A percentile compares a stretch with the other conserved stretches of the same genome.
Evolutionary conservation across 2,113 vertebrate genomes (phyloP).

Genomic region (Dolichallabes microphthalmus): DNA sequence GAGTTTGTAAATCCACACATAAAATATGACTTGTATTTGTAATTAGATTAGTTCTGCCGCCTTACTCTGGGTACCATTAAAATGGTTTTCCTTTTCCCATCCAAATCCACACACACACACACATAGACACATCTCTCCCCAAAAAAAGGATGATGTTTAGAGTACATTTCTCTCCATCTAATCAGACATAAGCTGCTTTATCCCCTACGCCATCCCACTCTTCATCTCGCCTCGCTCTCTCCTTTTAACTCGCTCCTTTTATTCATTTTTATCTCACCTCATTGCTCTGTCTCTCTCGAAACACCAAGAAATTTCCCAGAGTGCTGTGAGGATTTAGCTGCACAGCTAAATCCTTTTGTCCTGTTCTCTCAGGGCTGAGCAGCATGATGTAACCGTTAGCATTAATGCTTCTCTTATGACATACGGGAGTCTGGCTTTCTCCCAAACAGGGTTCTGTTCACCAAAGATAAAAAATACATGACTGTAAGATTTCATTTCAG

Average conservation of each 20-base stretch:
- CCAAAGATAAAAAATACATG: not conserved
- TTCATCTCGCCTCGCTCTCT: not conserved
- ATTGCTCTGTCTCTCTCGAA: not conserved
- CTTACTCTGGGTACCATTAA: not conserved
- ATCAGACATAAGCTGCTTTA: constrained; percentile 42
- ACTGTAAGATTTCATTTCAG: not conserved
- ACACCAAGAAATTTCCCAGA: constrained; percentile 16
- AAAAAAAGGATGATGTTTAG: constrained; percentile 13
- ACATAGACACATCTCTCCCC: constrained; percentile 9
- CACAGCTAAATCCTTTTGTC: constrained; percentile 33
- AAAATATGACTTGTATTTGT: not conserved
- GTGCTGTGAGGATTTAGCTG: constrained; percentile 22
- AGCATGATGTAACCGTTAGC: constrained; percentile 25
- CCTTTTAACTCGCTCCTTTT: not conserved
- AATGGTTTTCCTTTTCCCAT: not conserved
- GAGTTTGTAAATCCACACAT: not conserved
- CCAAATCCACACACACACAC: constrained; percentile 5
- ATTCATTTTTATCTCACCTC: not conserved
- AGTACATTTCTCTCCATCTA: constrained; percentile 26
- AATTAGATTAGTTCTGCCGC: constrained; percentile 18
- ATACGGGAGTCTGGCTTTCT: not conserved
- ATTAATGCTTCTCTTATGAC: constrained; percentile 24
- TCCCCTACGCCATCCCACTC: constrained; percentile 7
- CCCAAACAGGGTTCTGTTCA: not conserved
- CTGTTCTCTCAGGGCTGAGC: constrained; percentile 14